Percentiles rank a stretch among this genome's conserved stretches.
Conservation (phyloP, 2,113 vertebrate species). For the Scomber japonicus region DNA sequence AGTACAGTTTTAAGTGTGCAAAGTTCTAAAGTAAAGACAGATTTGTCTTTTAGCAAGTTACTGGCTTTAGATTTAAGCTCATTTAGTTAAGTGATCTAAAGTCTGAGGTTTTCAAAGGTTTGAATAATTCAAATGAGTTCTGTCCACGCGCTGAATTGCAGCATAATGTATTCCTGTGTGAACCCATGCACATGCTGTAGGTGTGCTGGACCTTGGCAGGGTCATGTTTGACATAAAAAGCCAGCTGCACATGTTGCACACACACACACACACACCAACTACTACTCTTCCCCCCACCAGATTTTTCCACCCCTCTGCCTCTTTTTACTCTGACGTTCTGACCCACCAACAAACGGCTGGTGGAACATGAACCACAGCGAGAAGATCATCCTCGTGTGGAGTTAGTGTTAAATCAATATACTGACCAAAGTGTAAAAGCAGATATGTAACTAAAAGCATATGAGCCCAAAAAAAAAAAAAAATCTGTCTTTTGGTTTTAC, state of each 20-base stretch:
- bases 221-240: background rate
- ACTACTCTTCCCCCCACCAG: background rate
- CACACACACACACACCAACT: too few relatives aligned
- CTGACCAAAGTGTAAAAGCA: too few relatives aligned
- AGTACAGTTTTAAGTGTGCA: too few relatives aligned
- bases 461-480: too few relatives aligned
- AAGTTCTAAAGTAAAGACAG: too few relatives aligned
- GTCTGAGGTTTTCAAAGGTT: background rate
- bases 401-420: background rate
- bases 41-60: background rate
- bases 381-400: background rate
- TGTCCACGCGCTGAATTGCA: background rate
- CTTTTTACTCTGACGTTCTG: background rate
- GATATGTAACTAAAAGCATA: too few relatives aligned
- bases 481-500: too few relatives aligned
- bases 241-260: too few relatives aligned
- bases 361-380: conserved; percentile 15
- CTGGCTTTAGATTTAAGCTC: background rate
- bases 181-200: background rate
- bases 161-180: background rate
- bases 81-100: background rate
- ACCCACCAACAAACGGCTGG: background rate
- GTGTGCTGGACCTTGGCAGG: background rate
- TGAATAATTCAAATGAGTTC: conserved; percentile 59
- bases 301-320: background rate